phyloP scores from a whole-genome alignment of 2,797 vertebrate genomes.

The Helostoma temminkii region DNA sequence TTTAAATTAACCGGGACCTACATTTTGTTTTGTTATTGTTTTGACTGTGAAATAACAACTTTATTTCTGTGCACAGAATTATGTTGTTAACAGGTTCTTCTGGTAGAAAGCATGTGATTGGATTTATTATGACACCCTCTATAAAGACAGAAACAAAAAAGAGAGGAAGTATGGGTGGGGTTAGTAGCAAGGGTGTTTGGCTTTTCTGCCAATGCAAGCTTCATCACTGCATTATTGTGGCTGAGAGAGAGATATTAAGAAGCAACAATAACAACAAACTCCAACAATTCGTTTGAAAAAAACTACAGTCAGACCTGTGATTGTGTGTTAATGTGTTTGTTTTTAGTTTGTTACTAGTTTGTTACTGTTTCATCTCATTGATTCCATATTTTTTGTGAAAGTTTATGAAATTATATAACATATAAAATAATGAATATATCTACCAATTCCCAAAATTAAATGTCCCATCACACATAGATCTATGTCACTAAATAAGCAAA shows the following conservation, averaged over 20 bases:
- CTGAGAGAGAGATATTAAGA: conserved; percentile 52
- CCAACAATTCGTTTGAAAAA: conserved; percentile 24
- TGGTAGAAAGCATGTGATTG: conserved; percentile 8
- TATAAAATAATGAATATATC: too few relatives aligned
- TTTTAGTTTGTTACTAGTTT: neutral
- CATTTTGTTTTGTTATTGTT: neutral
- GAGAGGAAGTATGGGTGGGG: neutral
- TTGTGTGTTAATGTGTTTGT: conserved; percentile 29
- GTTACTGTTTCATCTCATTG: too few relatives aligned
- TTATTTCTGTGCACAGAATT: neutral
- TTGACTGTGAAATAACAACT: neutral
- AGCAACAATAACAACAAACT: conserved; percentile 20
- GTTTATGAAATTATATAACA: too few relatives aligned
- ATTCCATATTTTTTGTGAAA: too few relatives aligned
- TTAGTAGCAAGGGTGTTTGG: conserved; percentile 19
- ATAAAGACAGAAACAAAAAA: conserved; percentile 3
- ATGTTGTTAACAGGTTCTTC: neutral
- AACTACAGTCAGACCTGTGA: conserved; percentile 24
- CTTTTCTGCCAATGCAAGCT: conserved; percentile 22
- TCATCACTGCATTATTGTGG: conserved; percentile 56
- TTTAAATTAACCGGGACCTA: neutral
- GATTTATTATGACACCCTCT: conserved; percentile 9
- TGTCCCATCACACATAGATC: too few relatives aligned
- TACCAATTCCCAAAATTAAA: too few relatives aligned
- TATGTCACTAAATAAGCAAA: too few relatives aligned